Percentiles rank a stretch among this genome's conserved stretches.
phyloP scores from a whole-genome alignment of 2,113 vertebrate species.

The Glaucidium brasilianum region DNA sequence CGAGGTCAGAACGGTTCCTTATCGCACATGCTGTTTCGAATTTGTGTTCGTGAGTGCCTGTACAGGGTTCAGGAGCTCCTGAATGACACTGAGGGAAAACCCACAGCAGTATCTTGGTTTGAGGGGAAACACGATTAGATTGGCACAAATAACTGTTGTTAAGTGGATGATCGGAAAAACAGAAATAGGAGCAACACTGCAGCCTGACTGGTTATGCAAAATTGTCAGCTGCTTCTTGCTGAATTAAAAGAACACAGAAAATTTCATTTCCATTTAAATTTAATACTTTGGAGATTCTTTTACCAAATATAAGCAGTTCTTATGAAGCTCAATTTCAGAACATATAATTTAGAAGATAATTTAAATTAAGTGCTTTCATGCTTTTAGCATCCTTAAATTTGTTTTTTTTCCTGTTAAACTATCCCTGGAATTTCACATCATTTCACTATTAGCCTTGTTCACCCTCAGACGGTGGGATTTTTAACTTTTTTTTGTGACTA shows the following conservation, averaged over 20 bases:
- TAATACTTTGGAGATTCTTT: background rate
- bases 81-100: accelerated
- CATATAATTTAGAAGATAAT: background rate
- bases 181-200: accelerated
- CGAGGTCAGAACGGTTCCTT: background rate
- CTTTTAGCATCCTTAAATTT: background rate
- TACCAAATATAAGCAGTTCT: background rate
- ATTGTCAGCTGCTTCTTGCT: background rate
- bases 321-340: background rate
- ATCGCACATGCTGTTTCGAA: accelerated
- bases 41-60: accelerated
- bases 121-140: accelerated
- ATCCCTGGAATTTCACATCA: background rate
- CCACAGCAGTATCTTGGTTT: accelerated
- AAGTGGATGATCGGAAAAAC: background rate
- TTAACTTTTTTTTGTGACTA: background rate
- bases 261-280: background rate
- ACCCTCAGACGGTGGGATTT: background rate
- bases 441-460: slow-evolving; percentile 18
- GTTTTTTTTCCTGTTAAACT: background rate
- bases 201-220: background rate
- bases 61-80: accelerated
- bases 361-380: background rate
- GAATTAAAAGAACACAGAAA: background rate
- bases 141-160: accelerated